Base-by-base conservation (phyloP, 2,888 invertebrate species). In the Ochropacha duplaris region DNA sequence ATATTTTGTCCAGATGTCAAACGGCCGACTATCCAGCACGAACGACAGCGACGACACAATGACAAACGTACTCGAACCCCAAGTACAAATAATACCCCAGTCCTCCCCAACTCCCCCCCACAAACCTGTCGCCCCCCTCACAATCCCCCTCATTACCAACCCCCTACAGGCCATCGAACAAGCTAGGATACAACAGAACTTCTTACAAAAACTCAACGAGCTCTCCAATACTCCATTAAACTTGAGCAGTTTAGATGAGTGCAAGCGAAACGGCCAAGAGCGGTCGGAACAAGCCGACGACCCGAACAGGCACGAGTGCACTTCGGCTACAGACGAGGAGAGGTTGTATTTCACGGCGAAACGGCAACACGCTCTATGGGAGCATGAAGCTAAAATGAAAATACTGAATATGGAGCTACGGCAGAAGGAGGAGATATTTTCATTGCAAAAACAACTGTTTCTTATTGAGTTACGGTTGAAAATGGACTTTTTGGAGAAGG, bases 401-500 rank as follows among this genome's bases (percentile, higher is more conserved):
- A 93, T 93, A 1, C 66, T 93, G 0, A 90, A 91, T 59, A 90
- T 93, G 92, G 93, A 93, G 56, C 61, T 93, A 0, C 56, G 87
- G 12, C 92, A 93, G 64, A 93, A 93, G 54, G 93, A 93, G 56
- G 93, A 93, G 63, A 92, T 93, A 54, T 93, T 93, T 68, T 90
- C 92, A 4, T 71, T 93, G 44, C 93, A 93, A 66, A 93, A 93
- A 58, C 93, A 93, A 64, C 83, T 93, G 55, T 93, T 93, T 65
- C 73, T 93, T 1, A 90, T 93, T 4, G 93, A 93, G 75, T 64
- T 93, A 59, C 76, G 92, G 65, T 78, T 93, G 67, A 93, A 93
- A 74, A 93, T 93, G 93, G 93, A 93, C 74, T 93, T 93, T 70
- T 74, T 93, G 54, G 93, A 93, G 71, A 93, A 93, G 68, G 92